Percentiles rank a stretch among this genome's conserved stretches.
phyloP scores from a whole-genome alignment of 2,888 invertebrate genomes.

The Deilephila porcellus region DNA sequence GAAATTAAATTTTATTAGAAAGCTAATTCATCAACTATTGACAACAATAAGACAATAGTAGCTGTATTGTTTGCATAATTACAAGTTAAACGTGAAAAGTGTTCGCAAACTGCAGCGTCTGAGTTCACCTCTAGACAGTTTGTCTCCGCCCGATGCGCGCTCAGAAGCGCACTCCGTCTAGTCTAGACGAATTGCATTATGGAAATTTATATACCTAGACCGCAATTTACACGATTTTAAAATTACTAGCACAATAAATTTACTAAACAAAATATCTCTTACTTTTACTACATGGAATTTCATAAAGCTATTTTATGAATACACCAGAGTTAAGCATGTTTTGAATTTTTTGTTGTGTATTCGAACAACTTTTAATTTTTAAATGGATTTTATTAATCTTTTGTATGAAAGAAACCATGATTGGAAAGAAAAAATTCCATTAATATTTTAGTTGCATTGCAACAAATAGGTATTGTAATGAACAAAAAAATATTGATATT shows the following conservation, averaged over 20 bases:
- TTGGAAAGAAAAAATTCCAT: too few relatives aligned
- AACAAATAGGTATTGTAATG: too few relatives aligned
- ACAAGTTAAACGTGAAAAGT: slow-evolving; percentile 2
- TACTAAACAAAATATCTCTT: neutral
- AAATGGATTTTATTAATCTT: neutral
- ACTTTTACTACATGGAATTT: neutral
- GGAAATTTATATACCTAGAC: slow-evolving; percentile 70
- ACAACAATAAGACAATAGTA: neutral
- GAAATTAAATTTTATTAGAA: neutral
- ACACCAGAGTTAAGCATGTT: neutral
- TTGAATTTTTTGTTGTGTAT: neutral
- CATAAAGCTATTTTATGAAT: slow-evolving; percentile 1
- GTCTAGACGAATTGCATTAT: slow-evolving; percentile 84
- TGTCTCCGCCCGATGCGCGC: slow-evolving; percentile 59
- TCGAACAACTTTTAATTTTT: neutral
- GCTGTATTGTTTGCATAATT: neutral
- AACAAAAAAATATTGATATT: neutral
- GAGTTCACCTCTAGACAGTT: slow-evolving; percentile 74
- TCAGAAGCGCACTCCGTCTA: slow-evolving; percentile 68
- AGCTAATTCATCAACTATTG: neutral
- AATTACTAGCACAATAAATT: slow-evolving; percentile 8
- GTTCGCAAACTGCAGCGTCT: slow-evolving; percentile 58
- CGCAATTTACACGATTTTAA: slow-evolving; percentile 2
- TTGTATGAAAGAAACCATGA: neutral
- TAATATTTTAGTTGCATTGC: too few relatives aligned